Base-by-base conservation (phyloP, 2,888 invertebrate genomes). In the Eilema depressum region DNA sequence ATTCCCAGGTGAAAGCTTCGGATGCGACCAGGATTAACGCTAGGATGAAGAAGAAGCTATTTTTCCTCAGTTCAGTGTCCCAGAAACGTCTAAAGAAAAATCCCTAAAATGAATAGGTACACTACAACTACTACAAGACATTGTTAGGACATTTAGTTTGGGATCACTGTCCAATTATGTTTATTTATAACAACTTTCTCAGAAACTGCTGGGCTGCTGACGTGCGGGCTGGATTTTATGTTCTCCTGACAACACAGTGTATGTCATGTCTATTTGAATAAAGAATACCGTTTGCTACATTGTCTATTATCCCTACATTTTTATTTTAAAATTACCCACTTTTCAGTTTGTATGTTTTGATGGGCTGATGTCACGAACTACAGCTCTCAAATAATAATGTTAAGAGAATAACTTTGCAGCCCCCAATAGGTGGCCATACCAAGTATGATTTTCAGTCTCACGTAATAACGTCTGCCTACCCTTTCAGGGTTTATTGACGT, bases 141-240 rank as follows among this genome's bases (percentile, higher is more conserved):
- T 61, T 61, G 67, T 65, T 69, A 53, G 20, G 65, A 65, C 65
- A 65, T 65, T 65, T 64, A 65, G 41, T 69, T 69, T 30, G 28
- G 30, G 20, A 63, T 57, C 25, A 33, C 25, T 57, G 63, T 71
- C 60, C 28, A 71, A 71, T 60, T 53, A 53, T 71, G 71, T 71
- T 67, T 71, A 71, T 30, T 41, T 60, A 63, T 11, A 63, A 17
- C 33, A 71, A 47, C 59, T 68, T 71, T 65, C 68, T 68, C 3
- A 57, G 68, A 71, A 68, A 63, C 56, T n/a, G 30, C 66, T 60
- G 26, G 12, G 17, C 33, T 60, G 10, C 37, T 17, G 20, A 60
- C 26, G 26, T 5, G 17, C 30, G 20, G 17, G 8, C 17, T 60
- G 20, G 20, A 53, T 20, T 47, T 47, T 20, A 47, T 47, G 17